These are phyloP conservation scores for Omphaloscelis lunosa DNA, from an alignment of 2,888 invertebrate species.

Conservation along the genomic window DNA sequence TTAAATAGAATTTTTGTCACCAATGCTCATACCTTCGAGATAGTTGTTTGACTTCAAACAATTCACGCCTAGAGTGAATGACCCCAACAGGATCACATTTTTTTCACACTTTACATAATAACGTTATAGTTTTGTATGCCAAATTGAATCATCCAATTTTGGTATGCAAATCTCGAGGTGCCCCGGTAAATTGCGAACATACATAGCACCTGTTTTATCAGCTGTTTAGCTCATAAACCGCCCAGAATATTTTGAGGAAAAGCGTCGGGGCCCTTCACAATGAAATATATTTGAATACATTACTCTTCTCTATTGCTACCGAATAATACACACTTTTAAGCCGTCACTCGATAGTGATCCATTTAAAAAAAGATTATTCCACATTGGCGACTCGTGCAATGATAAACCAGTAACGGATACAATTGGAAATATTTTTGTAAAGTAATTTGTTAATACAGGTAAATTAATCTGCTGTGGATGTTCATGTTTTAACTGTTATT, in stretches of 20 bases:
- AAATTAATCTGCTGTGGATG: conserved; percentile 8
- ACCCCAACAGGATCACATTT: conserved; percentile 52
- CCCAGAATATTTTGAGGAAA: conserved; percentile 53
- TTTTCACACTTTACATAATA: conserved; percentile 43
- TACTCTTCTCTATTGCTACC: conserved; percentile 41
- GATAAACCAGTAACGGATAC: conserved; percentile 32
- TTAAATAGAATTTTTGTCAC: conserved; percentile 42
- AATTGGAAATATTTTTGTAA: conserved; percentile 21
- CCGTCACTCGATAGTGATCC: conserved; percentile 44
- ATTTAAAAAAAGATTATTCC: conserved; percentile 57
- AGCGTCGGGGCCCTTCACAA: conserved; percentile 36
- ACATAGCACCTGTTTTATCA: conserved; percentile 59
- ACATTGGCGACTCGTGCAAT: conserved; percentile 29
- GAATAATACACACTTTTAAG: conserved; percentile 47
- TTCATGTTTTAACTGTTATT: background rate
- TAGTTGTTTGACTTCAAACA: conserved; percentile 54
- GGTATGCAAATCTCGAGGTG: conserved; percentile 60
- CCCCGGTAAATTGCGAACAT: conserved; percentile 55
- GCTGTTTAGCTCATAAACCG: conserved; percentile 60
- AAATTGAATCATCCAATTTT: conserved; percentile 61
- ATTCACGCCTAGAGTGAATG: conserved; percentile 48
- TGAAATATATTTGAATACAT: conserved; percentile 61
- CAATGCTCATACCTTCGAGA: conserved; percentile 31
- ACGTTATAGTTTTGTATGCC: conserved; percentile 43
- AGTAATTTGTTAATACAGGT: conserved; percentile 25